A percentile compares a stretch with the other conserved stretches of the same genome.
Conservation (phyloP, 2,797 vertebrate species). For the Rhinophrynus dorsalis region DNA sequence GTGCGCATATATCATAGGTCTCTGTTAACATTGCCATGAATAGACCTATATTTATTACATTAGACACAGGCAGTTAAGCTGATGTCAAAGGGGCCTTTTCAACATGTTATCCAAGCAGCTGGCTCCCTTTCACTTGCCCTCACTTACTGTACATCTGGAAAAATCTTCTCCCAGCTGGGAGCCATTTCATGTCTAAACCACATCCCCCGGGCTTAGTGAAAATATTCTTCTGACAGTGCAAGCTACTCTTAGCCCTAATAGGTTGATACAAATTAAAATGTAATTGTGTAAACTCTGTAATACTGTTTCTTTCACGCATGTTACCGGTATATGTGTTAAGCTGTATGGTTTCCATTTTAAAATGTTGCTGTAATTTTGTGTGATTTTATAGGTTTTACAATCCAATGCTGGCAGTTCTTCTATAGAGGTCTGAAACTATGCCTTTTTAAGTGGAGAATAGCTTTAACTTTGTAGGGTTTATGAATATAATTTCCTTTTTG, state of each 20-base stretch:
- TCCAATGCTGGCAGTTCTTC: too few species aligned
- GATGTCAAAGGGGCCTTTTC: conserved; percentile 62
- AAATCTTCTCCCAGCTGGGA: conserved; percentile 72
- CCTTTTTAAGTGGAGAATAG: too few species aligned
- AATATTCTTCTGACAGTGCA: conserved; percentile 59
- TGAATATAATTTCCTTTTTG: too few species aligned
- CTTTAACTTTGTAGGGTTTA: too few species aligned
- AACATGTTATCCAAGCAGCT: conserved; percentile 65
- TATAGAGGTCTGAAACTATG: too few species aligned
- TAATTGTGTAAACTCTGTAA: conserved; percentile 27
- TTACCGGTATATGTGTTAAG: neutral
- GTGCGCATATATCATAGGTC: conserved; percentile 41
- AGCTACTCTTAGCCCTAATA: conserved; percentile 53
- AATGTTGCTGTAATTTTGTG: neutral
- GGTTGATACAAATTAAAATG: conserved; percentile 51
- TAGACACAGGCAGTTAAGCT: conserved; percentile 53
- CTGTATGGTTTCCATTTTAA: neutral
- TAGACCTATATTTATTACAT: conserved; percentile 63
- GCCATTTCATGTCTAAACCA: conserved; percentile 70
- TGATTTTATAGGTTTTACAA: conserved; percentile 21
- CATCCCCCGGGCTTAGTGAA: conserved; percentile 61
- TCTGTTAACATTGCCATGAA: conserved; percentile 60
- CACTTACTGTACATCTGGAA: conserved; percentile 68
- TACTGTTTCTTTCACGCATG: neutral
- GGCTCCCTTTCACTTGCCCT: conserved; percentile 64